Evolutionary conservation across 2,888 invertebrate species (phyloP).

Genomic region (Diaperis boleti): DNA sequence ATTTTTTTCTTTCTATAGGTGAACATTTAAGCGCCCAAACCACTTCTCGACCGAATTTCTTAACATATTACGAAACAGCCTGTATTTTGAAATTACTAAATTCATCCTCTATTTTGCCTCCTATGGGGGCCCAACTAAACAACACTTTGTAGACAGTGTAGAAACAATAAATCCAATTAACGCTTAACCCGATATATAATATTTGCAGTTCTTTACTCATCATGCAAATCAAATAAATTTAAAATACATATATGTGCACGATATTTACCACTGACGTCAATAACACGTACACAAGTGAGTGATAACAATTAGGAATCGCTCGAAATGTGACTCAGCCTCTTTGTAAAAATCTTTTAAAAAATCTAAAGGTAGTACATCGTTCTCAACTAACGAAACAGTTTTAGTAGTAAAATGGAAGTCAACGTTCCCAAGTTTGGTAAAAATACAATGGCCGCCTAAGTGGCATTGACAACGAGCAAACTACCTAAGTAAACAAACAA

Average conservation of each 20-base stretch:
- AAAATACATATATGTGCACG: slow-evolving; percentile 15
- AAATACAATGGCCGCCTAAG: slow-evolving; percentile 12
- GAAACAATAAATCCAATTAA: not conserved
- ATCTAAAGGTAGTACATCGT: too few relatives aligned
- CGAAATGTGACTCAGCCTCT: slow-evolving; percentile 25
- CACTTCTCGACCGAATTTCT: too few relatives aligned
- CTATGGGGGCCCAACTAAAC: too few relatives aligned
- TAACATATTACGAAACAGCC: too few relatives aligned
- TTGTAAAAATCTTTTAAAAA: not conserved
- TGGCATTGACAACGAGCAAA: slow-evolving; percentile 32
- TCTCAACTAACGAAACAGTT: too few relatives aligned
- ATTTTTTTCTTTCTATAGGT: too few relatives aligned
- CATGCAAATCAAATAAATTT: slow-evolving; percentile 13
- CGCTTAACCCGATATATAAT: not conserved
- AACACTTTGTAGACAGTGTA: too few relatives aligned
- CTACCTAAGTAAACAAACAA: slow-evolving; percentile 30
- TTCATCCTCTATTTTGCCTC: too few relatives aligned
- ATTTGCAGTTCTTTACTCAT: not conserved
- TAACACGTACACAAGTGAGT: slow-evolving; percentile 23
- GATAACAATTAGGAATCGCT: slow-evolving; percentile 30
- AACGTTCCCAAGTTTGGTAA: not conserved
- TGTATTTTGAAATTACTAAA: too few relatives aligned
- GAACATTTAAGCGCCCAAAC: too few relatives aligned
- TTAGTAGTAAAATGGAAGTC: not conserved
- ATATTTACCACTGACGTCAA: slow-evolving; percentile 30